Base-by-base conservation (phyloP, 2,888 invertebrate genomes). In the Cinara cedri region DNA sequence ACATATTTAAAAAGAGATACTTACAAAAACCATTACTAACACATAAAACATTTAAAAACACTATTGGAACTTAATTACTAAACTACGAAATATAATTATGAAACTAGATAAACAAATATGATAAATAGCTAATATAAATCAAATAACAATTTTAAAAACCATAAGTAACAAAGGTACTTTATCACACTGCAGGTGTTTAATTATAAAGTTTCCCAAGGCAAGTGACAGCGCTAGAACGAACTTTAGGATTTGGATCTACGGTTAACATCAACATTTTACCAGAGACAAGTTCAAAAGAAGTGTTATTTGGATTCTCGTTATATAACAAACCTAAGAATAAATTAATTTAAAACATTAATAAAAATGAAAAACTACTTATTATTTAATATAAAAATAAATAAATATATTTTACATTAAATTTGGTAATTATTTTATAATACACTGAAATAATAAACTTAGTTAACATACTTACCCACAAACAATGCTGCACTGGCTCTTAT, bases 401-500 rank as follows among this genome's bases (percentile, higher is more conserved):
- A 34, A 49, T 46, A 34, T 34, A 34, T 34, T 34, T 4, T 34
- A 34, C 3, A 34, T 34, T 34, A 3, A 34, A 34, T 34, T 34
- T 6, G 34, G 34, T 34, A 6, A 34, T 34, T 6, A 34, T 34
- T 6, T 3, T 34, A 34, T 24, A 57, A 11, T 11, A 13, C 13
- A 42, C 0, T 62, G 11, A 24, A 57, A 21, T 21, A 19, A 57
- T 62, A 42, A n/a, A 1, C 19, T 34, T 49, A 71, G 21, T 42
- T 16, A 19, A 42, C 6, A 57, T 57, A 81, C 82, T 81, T 82
- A 84, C 85, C 88, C 1, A 87, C 85, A 72, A 88, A 83, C 46
- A 88, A 83, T n/a, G 87, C 87, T 55, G 90, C 89, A 84, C 88
- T 88, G 66, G 88, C 88, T 81, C 89, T 86, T 46, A 90, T 87